Evolutionary conservation across 2,888 invertebrate species (phyloP).

Genomic region (Drosophila putrida): DNA sequence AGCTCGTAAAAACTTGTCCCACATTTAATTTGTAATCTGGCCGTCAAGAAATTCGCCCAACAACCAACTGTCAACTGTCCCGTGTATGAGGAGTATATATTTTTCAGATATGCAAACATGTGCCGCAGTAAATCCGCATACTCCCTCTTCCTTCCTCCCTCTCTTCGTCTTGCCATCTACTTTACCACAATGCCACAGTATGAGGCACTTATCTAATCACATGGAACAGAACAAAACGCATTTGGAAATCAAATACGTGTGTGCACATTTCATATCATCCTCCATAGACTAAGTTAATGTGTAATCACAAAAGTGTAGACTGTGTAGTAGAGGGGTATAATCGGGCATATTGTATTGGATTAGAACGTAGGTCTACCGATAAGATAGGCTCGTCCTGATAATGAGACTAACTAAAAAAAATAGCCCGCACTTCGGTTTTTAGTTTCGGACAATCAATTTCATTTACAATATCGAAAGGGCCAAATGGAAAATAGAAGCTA

Average conservation of each 20-base stretch:
- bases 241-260: constrained; percentile 60
- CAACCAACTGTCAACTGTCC: constrained; percentile 41
- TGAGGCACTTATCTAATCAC: constrained; percentile 60
- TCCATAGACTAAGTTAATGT: constrained; percentile 32
- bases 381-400: constrained; percentile 24
- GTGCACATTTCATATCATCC: constrained; percentile 22
- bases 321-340: background rate
- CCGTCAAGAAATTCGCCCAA: constrained; percentile 7
- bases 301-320: constrained; percentile 23
- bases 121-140: constrained; percentile 51
- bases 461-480: constrained; percentile 27
- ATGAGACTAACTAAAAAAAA: background rate
- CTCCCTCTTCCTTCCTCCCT: background rate
- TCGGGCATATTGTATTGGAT: constrained; percentile 44
- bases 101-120: constrained; percentile 54
- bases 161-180: background rate
- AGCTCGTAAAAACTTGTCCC: constrained; percentile 38
- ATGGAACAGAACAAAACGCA: constrained; percentile 46
- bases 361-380: constrained; percentile 38
- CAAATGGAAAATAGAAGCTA: background rate
- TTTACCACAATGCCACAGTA: background rate
- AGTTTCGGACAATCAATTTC: constrained; percentile 32
- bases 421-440: background rate
- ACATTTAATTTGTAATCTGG: constrained; percentile 40
- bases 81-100: constrained; percentile 12